Conservation (phyloP, 2,797 vertebrate species). For the Chrosomus eos region DNA sequence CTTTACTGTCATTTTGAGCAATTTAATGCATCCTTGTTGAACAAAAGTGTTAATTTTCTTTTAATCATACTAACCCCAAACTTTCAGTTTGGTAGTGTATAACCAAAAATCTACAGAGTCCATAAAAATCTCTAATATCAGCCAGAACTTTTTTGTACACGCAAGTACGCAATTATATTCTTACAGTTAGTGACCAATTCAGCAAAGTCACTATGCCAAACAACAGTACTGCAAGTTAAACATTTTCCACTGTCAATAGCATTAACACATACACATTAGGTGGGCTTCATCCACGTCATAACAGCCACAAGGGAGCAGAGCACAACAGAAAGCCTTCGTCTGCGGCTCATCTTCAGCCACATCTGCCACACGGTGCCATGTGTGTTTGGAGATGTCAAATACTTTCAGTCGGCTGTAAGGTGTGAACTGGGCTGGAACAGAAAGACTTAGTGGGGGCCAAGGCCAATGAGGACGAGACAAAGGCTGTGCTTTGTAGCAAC, state of each 20-base stretch:
- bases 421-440: conserved; percentile 80
- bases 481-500: conserved; percentile 62
- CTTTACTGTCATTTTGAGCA: neutral
- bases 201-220: neutral
- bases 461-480: conserved; percentile 68
- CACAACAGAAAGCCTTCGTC: conserved; percentile 74
- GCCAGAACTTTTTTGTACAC: neutral
- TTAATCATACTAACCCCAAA: neutral
- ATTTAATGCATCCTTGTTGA: neutral
- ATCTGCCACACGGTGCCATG: conserved; percentile 71
- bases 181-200: neutral
- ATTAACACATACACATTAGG: neutral
- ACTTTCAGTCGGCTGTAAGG: conserved; percentile 78
- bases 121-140: neutral
- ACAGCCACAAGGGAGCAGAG: conserved; percentile 55
- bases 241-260: conserved; percentile 4
- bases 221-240: neutral
- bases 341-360: conserved; percentile 69
- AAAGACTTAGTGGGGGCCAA: conserved; percentile 70
- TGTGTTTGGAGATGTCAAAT: conserved; percentile 80
- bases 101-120: neutral
- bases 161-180: neutral
- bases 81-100: neutral
- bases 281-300: conserved; percentile 46
- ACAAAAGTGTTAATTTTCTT: neutral